Percentiles rank a stretch among this genome's conserved stretches.
Conservation (phyloP, 2,113 vertebrate species). For the Hippocampus barbouri region DNA sequence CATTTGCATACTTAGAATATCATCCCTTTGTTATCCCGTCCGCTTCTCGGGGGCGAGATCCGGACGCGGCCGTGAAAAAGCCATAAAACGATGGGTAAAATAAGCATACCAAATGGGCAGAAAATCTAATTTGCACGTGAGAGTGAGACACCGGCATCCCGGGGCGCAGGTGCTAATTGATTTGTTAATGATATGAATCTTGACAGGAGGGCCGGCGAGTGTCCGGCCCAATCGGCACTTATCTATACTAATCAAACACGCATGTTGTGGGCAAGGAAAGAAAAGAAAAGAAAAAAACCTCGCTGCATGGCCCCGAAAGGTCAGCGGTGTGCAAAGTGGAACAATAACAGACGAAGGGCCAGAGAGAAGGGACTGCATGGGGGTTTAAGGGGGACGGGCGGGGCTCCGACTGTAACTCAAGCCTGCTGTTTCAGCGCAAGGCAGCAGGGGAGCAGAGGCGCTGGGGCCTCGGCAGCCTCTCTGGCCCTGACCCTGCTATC, state of each 20-base stretch:
- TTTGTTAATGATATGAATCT: slow-evolving; percentile 77
- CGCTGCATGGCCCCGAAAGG: slow-evolving; percentile 70
- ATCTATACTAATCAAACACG: slow-evolving; percentile 85
- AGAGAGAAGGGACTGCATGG: slow-evolving; percentile 38
- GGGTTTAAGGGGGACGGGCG: slow-evolving; percentile 32
- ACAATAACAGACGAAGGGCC: slow-evolving; percentile 80
- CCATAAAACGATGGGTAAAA: slow-evolving; percentile 43
- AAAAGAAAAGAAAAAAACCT: slow-evolving; percentile 61
- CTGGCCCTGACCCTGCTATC: slow-evolving; percentile 60
- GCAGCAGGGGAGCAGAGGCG: slow-evolving; percentile 76
- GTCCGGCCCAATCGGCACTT: slow-evolving; percentile 68
- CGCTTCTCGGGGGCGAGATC: neutral
- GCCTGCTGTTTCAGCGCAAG: slow-evolving; percentile 79
- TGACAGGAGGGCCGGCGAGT: slow-evolving; percentile 65
- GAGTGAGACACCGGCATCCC: slow-evolving; percentile 41
- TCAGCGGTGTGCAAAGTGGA: slow-evolving; percentile 84
- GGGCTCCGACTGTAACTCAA: slow-evolving; percentile 77
- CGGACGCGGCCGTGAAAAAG: slow-evolving; percentile 43
- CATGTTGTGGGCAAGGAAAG: slow-evolving; percentile 20
- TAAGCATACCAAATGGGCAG: slow-evolving; percentile 59
- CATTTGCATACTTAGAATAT: slow-evolving; percentile 11
- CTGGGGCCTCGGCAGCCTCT: slow-evolving; percentile 58
- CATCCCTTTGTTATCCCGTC: too few species aligned
- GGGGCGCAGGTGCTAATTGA: slow-evolving; percentile 68
- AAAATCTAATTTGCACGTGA: slow-evolving; percentile 62